Evolutionary conservation across 2,113 vertebrate genomes (phyloP), one percentile per base, ranked within the genome.

Genomic region (Himantopus leucocephalus): DNA sequence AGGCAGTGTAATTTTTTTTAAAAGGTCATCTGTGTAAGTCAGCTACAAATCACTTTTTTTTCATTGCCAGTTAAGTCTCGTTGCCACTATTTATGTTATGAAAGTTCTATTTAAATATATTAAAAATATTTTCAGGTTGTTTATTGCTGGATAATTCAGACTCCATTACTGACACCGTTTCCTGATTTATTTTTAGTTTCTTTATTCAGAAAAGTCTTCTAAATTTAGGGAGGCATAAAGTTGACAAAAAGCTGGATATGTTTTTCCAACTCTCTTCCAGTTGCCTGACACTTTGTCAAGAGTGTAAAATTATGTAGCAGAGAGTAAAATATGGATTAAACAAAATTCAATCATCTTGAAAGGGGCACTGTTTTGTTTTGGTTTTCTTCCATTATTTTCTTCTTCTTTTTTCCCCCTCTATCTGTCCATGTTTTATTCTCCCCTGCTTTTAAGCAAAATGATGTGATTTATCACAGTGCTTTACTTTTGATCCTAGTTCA

Each of bases 171-270:
- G 79, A 67, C 72, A 74, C 52, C 74, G 26, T 80, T 83, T 60
- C 41, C 22, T 95, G 84, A 96, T 97, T 97, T 95, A 83, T 85
- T 75, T 91, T 92, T 76, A 82, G 10, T 30, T 92, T 89, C 30
- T 68, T 77, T 89, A 34, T 94, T 96, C 83, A 68, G 43, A 86
- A 95, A 80, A 78, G 26, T 64, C 73, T 87, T 78, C 70, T 88
- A 79, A 86, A 95, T 91, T 94, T 91, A 92, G 70, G 70, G 53
- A 76, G 39, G 34, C 73, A 87, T 89, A 94, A 96, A 89, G 35
- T 67, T 95, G 86, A 87, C 73, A 82, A 63, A 97, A 93, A 84
- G 60, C 73, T 93, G 56, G 34, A 15, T 64, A 50, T 86, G 83
- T 85, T 94, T 91, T 94, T 81, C 58, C 27, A 79, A 1, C 52